Evolutionary conservation across 2,888 invertebrate genomes (phyloP), one percentile per base, ranked within the genome.

Genomic region (Mythimna pallens): DNA sequence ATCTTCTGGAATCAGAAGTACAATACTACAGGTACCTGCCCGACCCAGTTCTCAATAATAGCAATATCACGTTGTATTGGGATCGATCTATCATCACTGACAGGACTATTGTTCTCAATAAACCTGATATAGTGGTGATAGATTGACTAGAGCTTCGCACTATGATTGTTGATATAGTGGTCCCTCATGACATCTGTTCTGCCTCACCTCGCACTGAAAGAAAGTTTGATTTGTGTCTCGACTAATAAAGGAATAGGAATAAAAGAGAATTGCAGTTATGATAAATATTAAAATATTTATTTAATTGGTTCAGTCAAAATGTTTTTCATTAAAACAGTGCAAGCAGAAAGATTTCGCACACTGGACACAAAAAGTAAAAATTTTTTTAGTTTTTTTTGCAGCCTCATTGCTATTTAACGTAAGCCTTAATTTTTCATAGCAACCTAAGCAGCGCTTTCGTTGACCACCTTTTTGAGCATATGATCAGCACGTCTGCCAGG

Each of bases 301-400:
- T 65, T n/a, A 65, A 34, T 65, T 36, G 22, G 17, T 54, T 62
- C 20, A 65, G 43, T 40, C 40, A 70, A 73, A 70, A 30, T 70
- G 71, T 68, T 68, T 73, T 73, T 67, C 66, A 73, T 73, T 73
- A 57, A 78, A 73, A 64, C 73, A 78, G 57, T 50, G 43, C 55
- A 78, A 78, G 50, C 73, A 62, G 62, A 43, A 70, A 40, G 64
- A 59, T 70, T 78, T 66, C 9, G 68, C 34, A 65, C 74, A 78
- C 64, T 68, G 61, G 52, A 47, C 65, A 61, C 70, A 78, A 65
- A 64, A 64, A 10, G 70, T 65, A 54, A 65, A 9, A 54, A 65
- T 54, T 54, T 65, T 65, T 65, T 65, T 52, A 52, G 30, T 74
- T 77, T 65, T 65, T 71, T 71, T 34, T 5, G 70, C 47, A 64